Evolutionary conservation across 2,888 invertebrate genomes (phyloP).

Genomic region (Scaptomyza caliginosa): DNA sequence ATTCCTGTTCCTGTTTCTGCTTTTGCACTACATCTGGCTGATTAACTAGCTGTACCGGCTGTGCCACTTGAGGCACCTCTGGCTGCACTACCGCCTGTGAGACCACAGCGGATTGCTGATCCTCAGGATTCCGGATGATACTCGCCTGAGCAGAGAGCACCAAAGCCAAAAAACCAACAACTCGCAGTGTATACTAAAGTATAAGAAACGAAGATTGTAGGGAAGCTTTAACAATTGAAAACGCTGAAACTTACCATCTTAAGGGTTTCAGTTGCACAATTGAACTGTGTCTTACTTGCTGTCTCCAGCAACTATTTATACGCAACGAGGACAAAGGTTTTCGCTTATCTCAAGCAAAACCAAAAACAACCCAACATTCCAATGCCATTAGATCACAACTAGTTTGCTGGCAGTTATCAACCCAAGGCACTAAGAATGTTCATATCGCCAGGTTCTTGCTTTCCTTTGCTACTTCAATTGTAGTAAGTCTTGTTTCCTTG

Average conservation of each 20-base stretch:
- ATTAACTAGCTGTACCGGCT: background rate
- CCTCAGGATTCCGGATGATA: slow-evolving; percentile 15
- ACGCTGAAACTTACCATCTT: slow-evolving; percentile 60
- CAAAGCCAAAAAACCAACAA: slow-evolving; percentile 37
- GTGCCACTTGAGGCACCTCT: background rate
- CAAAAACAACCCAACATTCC: slow-evolving; percentile 24
- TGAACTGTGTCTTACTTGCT: slow-evolving; percentile 52
- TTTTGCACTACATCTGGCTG: background rate
- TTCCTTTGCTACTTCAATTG: slow-evolving; percentile 2
- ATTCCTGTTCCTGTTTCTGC: background rate
- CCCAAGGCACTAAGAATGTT: slow-evolving; percentile 29
- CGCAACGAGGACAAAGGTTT: slow-evolving; percentile 25
- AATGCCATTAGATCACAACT: slow-evolving; percentile 46
- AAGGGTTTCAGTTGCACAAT: slow-evolving; percentile 57
- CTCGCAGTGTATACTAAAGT: slow-evolving; percentile 30
- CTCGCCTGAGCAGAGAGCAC: slow-evolving; percentile 41
- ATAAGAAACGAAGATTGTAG: slow-evolving; percentile 4
- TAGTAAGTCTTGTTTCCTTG: slow-evolving; percentile 34
- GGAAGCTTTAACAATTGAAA: background rate
- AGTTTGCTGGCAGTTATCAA: slow-evolving; percentile 8
- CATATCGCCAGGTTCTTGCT: slow-evolving; percentile 15
- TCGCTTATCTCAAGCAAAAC: slow-evolving; percentile 27
- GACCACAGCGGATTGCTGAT: background rate
- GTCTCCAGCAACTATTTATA: slow-evolving; percentile 49
- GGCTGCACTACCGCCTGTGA: background rate